Evolutionary conservation across 2,113 vertebrate genomes (phyloP), one percentile per base, ranked within the genome.

Genomic region (Peucedramus taeniatus): DNA sequence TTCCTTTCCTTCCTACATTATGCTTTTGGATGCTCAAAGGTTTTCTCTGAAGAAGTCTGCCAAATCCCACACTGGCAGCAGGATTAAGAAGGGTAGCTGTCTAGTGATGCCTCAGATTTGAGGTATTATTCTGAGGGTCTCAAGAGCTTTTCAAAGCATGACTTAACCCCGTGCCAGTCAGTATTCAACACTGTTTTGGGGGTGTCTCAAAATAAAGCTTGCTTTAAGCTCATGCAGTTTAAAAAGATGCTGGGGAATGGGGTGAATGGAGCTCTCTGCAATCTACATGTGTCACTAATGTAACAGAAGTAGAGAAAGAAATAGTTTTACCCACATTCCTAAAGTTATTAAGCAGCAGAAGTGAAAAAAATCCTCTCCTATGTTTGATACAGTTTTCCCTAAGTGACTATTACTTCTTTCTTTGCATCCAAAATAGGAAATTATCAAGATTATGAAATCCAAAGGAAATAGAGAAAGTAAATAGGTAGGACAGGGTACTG

Each of bases 281-380:
- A n/a, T 26, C 51, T 80, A 3, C 44, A 22, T 8, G 60, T 95
- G 83, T 86, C 92, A 45, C 47, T 60, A 64, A 50, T 35, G 56
- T 49, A 94, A 83, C 7, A 86, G 69, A 83, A 93, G 49, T 42
- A 54, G 66, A 92, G 90, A 61, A 93, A 90, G 51, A 81, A 92
- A 80, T 19, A 50, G 47, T 86, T 87, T 75, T 85, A 89, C 40
- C 33, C 40, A 84, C 92, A 93, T 96, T 97, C 94, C 93, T 94
- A 94, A 96, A 96, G 93, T 96, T 96, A 96, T 97, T 95, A 94
- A 95, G 85, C 63, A 90, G 82, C 72, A 95, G 76, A 87, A 96
- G 15, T 93, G 86, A 63, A 94, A 90, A 86, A 86, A 80, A 27
- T n/a, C 75, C 68, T 74, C 68, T 86, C 47, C 69, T 56, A 24